Base-by-base conservation (phyloP, 2,113 vertebrate species). In the Equus quagga region DNA sequence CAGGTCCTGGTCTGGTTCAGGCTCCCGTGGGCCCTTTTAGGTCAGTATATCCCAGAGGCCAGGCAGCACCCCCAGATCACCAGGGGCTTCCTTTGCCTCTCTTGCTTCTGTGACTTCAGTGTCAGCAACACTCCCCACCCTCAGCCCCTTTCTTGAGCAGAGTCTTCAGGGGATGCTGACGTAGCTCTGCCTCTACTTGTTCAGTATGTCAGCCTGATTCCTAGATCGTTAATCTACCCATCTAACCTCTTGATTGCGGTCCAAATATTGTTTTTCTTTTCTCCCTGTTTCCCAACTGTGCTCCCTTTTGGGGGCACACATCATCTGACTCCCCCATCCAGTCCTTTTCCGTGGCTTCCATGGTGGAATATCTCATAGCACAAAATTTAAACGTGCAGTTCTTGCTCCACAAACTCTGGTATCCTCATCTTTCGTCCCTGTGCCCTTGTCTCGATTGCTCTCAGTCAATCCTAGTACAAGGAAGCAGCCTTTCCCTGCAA, bases 381-480 rank as follows among this genome's bases (percentile, higher is more conserved):
- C 58, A 91, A 83, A 82, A 65, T 78, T 58, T 31, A 78, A 69
- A 96, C 67, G 23, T 21, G 41, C 44, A 73, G 46, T 62, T 85
- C 87, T 93, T 79, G 12, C 28, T 64, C 36, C 23, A 64, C 54
- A 36, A 23, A 12, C 44, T 90, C 92, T 84, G 28, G 28, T 54
- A 49, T 44, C 73, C 36, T 65, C 21, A 51, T 33, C 36, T 95
- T 93, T 82, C 33, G 94, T 90, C 49, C 31, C 65, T 72, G 24
- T 70, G 14, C 62, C 67, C 36, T 51, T 64, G 62, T 78, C 62
- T 89, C 23, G 13, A 4, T 72, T 26, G 44, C 49, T 28, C 49
- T 91, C 79, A 89, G 36, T 75, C 51, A 97, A 96, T 83, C 62
- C 81, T 86, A 23, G 28, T 41, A 73, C 70, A 73, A 72, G 24